phyloP scores from a whole-genome alignment of 2,797 vertebrate species.

The Apogon talboti region DNA sequence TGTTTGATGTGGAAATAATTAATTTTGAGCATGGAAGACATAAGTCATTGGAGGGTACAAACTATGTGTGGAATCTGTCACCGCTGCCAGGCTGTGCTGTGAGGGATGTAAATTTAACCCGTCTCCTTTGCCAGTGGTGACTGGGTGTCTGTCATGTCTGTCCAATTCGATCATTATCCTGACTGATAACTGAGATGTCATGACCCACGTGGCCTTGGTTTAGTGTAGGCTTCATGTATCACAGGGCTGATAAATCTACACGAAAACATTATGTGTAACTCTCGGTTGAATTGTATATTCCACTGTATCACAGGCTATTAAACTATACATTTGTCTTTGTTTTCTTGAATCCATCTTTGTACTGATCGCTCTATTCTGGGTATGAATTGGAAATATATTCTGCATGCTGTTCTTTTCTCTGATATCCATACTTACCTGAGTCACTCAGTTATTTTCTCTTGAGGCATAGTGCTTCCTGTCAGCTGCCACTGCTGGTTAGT shows the following conservation, averaged over 20 bases:
- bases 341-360: background rate
- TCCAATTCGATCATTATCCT: conserved; percentile 56
- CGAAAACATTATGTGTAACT: conserved; percentile 4
- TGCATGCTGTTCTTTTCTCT: background rate
- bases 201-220: conserved; percentile 29
- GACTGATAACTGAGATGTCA: conserved; percentile 38
- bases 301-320: background rate
- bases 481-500: conserved; percentile 9
- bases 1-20: conserved; percentile 57
- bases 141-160: conserved; percentile 47
- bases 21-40: conserved; percentile 40
- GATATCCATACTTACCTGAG: conserved; percentile 20
- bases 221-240: conserved; percentile 7
- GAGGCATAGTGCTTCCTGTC: conserved; percentile 7
- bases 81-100: conserved; percentile 42
- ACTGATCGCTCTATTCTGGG: background rate
- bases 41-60: conserved; percentile 52
- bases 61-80: conserved; percentile 74
- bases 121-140: conserved; percentile 28
- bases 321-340: too few relatives aligned
- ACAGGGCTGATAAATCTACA: background rate
- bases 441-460: conserved; percentile 24
- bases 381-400: conserved; percentile 7
- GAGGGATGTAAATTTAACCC: conserved; percentile 70
- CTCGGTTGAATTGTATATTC: background rate